phyloP scores from a whole-genome alignment of 2,113 vertebrate genomes.

The Shinisaurus crocodilurus region DNA sequence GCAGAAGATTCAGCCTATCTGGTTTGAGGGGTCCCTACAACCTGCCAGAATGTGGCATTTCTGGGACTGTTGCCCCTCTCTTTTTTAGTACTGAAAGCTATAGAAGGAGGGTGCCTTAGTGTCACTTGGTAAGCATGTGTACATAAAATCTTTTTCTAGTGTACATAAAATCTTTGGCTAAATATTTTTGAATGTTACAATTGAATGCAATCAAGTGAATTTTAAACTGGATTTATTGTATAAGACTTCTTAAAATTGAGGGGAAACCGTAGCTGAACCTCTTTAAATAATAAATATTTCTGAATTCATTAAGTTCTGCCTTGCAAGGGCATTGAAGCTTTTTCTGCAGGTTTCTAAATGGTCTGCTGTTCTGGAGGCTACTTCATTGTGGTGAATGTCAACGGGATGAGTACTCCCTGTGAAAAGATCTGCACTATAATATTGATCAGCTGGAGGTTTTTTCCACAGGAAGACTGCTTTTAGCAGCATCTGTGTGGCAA shows the following conservation, averaged over 20 bases:
- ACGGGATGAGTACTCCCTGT: neutral
- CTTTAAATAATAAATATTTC: slow-evolving; percentile 17
- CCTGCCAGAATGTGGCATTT: neutral
- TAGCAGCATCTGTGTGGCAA: neutral
- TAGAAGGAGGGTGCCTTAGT: neutral
- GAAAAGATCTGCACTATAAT: neutral
- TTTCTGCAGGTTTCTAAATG: neutral
- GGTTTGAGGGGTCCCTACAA: neutral
- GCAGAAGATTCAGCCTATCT: neutral
- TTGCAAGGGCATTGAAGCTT: neutral
- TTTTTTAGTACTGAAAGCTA: slow-evolving; percentile 7
- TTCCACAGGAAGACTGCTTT: neutral
- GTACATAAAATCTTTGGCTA: slow-evolving; percentile 20
- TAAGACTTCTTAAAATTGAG: slow-evolving; percentile 18
- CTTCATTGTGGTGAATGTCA: neutral
- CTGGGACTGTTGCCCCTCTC: neutral
- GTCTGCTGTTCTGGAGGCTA: neutral
- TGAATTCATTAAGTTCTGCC: neutral
- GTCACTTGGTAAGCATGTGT: slow-evolving; percentile 5
- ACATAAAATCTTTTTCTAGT: slow-evolving; percentile 6
- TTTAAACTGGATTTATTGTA: slow-evolving; percentile 39
- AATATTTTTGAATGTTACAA: slow-evolving; percentile 15
- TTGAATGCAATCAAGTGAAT: slow-evolving; percentile 30
- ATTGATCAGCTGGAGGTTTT: neutral
- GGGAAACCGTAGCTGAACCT: neutral